Base-by-base conservation (phyloP, 2,888 invertebrate species). In the Saturnia japonica region DNA sequence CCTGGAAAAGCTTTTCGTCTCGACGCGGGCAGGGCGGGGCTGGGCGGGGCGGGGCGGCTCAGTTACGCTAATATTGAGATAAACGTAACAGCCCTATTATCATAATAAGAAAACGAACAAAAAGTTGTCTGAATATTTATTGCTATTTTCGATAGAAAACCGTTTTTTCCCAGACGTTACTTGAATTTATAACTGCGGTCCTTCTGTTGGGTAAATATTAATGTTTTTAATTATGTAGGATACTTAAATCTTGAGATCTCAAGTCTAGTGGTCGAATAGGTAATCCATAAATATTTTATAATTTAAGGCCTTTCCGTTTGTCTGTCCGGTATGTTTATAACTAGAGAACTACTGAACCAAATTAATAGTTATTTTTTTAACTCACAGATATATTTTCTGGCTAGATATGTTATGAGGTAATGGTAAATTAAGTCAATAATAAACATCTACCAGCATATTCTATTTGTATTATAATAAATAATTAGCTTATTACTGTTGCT, bases 61-160 rank as follows among this genome's bases (percentile, higher is more conserved):
- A 34, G 16, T 28, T 7, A 62, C 34, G 62, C 16, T 34, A 28
- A 62, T 34, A 34, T 62, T 6, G 14, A 62, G 28, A 60, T 60
- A 28, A 62, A 16, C 16, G 28, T 62, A 62, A 28, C 62, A 16
- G 62, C 62, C 62, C 34, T 62, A 62, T 62, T 62, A 62, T 62
- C 62, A 62, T 62, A 54, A 54, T 54, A 62, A 62, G 3, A 19
- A 9, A 62, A 60, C 60, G 60, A 60, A n/a, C 14, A 62, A 62
- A 14, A 62, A 34, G 28, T 62, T 62, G 14, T 34, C 34, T 62
- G 34, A 62, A 62, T 62, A 34, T 62, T 28, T 34, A 62, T 62
- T 62, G 34, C 62, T 54, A 54, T 22, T 54, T 22, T 54, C 22
- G 54, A 54, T 22, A 54, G 22, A 54, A 54, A 54, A 54, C 47